phyloP scores from a whole-genome alignment of 2,113 vertebrate species.

The Polypterus senegalus region DNA sequence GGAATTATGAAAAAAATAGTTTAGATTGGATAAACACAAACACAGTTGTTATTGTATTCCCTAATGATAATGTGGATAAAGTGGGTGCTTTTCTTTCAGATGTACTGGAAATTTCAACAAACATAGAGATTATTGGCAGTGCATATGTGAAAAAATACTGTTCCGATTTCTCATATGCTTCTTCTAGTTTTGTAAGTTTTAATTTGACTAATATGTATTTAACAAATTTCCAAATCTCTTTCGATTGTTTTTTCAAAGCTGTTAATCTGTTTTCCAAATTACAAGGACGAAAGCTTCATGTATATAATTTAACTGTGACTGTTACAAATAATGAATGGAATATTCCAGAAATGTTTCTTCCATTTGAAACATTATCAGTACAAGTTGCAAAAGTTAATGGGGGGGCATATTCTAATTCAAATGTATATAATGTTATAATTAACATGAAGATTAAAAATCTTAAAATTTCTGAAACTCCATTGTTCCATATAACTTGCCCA shows the following conservation, averaged over 20 bases:
- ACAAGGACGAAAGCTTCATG: constrained; percentile 34
- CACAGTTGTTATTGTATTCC: constrained; percentile 43
- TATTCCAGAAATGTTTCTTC: constrained; percentile 12
- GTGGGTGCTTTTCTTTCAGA: constrained; percentile 21
- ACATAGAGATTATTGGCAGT: constrained; percentile 35
- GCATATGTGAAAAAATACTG: too few species aligned
- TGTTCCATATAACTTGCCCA: constrained; percentile 77
- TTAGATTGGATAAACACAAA: constrained; percentile 21
- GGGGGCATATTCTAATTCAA: constrained; percentile 39
- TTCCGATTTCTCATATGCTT: too few species aligned
- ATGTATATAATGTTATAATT: constrained; percentile 55
- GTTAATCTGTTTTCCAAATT: constrained; percentile 39
- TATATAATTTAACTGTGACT: constrained; percentile 31
- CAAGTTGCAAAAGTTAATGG: constrained; percentile 30
- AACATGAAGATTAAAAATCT: constrained; percentile 54
- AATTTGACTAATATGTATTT: constrained; percentile 39
- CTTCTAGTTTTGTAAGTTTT: background rate
- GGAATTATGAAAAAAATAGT: constrained; percentile 36
- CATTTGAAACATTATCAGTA: constrained; percentile 41
- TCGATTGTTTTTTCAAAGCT: constrained; percentile 29
- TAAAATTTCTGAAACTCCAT: constrained; percentile 38
- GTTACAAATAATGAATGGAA: fast-evolving
- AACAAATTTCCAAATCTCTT: constrained; percentile 42
- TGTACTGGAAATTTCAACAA: constrained; percentile 35
- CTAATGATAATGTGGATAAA: background rate